Conservation (phyloP, 2,888 invertebrate genomes). For the Ennomos quercinarius region DNA sequence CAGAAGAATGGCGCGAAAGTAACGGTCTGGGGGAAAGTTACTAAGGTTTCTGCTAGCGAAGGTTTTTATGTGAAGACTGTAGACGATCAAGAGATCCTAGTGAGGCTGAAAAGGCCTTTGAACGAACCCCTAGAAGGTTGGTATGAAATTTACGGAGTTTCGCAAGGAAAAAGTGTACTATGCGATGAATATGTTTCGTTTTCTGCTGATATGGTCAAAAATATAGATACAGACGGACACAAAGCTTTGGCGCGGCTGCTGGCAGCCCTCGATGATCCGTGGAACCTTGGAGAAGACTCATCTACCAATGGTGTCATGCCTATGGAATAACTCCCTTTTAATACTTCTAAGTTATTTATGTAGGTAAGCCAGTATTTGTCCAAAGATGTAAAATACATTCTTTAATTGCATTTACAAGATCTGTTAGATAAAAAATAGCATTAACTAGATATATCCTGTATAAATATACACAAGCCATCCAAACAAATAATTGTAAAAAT, state of each 20-base stretch:
- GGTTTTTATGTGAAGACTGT: constrained; percentile 78
- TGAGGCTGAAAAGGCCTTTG: constrained; percentile 68
- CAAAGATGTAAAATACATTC: constrained; percentile 6
- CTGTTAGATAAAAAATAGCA: too few relatives aligned
- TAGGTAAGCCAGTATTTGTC: background rate
- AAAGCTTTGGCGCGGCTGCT: constrained; percentile 72
- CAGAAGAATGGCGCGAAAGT: constrained; percentile 80
- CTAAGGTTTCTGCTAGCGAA: constrained; percentile 74
- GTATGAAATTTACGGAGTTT: constrained; percentile 78
- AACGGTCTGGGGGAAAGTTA: constrained; percentile 77
- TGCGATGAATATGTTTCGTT: constrained; percentile 78
- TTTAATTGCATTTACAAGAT: constrained; percentile 3
- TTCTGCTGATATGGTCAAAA: constrained; percentile 67
- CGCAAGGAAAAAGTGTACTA: constrained; percentile 74
- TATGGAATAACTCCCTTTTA: constrained; percentile 56
- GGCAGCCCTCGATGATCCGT: constrained; percentile 76
- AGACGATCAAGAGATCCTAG: constrained; percentile 77
- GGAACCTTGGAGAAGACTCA: constrained; percentile 75
- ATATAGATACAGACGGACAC: constrained; percentile 76
- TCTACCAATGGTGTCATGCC: constrained; percentile 61
- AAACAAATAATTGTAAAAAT: background rate
- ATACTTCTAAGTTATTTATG: constrained; percentile 31
- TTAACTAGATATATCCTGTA: background rate
- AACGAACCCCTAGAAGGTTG: constrained; percentile 77
- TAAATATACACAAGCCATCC: background rate